phyloP scores from a whole-genome alignment of 2,888 invertebrate species.

The Eucriotettix oculatus region DNA sequence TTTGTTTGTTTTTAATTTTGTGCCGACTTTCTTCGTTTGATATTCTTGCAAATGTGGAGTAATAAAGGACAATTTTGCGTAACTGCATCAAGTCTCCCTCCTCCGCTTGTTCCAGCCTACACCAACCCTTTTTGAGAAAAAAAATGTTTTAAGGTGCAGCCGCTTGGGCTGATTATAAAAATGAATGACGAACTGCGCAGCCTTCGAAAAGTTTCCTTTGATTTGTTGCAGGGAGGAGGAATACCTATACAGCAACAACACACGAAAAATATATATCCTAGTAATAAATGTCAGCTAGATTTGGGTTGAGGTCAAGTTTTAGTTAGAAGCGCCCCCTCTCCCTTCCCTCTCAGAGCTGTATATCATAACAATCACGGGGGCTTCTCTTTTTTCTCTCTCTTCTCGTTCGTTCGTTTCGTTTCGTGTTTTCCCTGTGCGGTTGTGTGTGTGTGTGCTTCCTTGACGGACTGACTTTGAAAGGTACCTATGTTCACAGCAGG shows the following conservation, averaged over 20 bases:
- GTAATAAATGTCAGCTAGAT: slow-evolving; percentile 13
- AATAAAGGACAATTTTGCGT: too few species aligned
- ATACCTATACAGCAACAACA: slow-evolving; percentile 8
- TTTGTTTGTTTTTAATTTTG: too few species aligned
- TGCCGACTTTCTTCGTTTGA: too few species aligned
- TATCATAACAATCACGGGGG: slow-evolving; percentile 8
- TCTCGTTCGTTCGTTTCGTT: neutral
- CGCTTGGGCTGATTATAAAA: neutral
- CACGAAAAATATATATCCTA: slow-evolving; percentile 11
- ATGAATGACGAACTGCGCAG: neutral
- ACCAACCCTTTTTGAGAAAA: too few species aligned
- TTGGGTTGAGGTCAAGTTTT: slow-evolving; percentile 13
- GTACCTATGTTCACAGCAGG: slow-evolving; percentile 10
- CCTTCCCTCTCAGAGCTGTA: slow-evolving; percentile 3
- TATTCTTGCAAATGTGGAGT: too few species aligned
- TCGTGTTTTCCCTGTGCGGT: too few species aligned
- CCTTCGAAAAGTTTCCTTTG: neutral
- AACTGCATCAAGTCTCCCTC: too few species aligned
- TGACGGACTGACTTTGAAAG: slow-evolving; percentile 10
- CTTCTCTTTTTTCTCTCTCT: neutral
- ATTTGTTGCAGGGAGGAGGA: slow-evolving; percentile 6
- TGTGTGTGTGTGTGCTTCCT: neutral
- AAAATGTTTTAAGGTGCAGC: neutral
- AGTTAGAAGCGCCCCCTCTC: slow-evolving; percentile 1
- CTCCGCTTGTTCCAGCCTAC: too few species aligned